Percentiles rank a stretch among this genome's conserved stretches.
Evolutionary conservation across 2,888 invertebrate species (phyloP).

Genomic region (Alentia gelatinosa): DNA sequence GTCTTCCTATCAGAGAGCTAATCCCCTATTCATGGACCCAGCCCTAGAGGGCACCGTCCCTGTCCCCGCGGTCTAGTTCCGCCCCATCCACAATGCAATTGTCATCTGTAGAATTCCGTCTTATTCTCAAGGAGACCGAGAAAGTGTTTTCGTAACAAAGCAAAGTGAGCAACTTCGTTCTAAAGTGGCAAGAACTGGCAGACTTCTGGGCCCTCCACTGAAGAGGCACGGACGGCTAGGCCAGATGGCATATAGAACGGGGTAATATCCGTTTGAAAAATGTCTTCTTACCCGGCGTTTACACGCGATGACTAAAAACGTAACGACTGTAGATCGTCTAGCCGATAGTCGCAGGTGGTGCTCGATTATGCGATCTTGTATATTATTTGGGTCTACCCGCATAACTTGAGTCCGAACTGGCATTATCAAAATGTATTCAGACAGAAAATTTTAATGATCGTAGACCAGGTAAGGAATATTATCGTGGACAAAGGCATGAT

Average conservation of each 20-base stretch:
- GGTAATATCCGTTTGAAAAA: too few species aligned
- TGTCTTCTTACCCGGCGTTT: too few species aligned
- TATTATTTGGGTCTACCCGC: too few species aligned
- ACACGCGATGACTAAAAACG: too few species aligned
- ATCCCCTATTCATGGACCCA: constrained; percentile 36
- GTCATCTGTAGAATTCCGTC: neutral
- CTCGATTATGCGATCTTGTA: too few species aligned
- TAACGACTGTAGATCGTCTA: too few species aligned
- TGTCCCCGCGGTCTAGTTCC: neutral
- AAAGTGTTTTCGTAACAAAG: neutral
- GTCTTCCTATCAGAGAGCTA: neutral
- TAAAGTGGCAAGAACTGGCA: neutral
- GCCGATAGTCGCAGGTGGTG: too few species aligned
- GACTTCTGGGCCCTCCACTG: neutral
- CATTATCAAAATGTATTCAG: too few species aligned
- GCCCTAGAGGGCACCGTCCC: neutral
- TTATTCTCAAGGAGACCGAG: neutral
- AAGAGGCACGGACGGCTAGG: neutral
- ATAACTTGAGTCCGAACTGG: too few species aligned
- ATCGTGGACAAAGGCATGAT: too few species aligned
- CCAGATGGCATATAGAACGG: neutral
- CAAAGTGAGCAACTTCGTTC: neutral
- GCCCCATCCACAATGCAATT: neutral
- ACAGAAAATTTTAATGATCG: too few species aligned
- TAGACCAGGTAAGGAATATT: too few species aligned